phyloP scores from a whole-genome alignment of 1,140 invertebrate genomes.

The Halyomorpha halys region DNA sequence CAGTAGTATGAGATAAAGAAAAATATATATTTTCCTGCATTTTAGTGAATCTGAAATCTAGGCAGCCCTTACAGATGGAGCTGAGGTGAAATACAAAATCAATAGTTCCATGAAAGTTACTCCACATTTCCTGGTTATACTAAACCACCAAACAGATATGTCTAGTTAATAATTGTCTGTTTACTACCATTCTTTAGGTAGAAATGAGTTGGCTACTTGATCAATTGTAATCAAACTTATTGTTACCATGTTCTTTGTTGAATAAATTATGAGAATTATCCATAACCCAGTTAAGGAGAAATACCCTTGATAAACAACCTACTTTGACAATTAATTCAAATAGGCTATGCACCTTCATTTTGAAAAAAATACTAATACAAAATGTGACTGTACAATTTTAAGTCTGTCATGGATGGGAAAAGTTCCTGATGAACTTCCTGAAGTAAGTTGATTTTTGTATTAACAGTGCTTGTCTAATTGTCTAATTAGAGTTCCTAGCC shows the following conservation, averaged over 20 bases:
- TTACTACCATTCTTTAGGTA: not conserved
- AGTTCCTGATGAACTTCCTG: constrained; percentile 85
- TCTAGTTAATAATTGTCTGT: not conserved
- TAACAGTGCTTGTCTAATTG: not conserved
- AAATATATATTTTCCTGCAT: not conserved
- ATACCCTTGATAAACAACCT: not conserved
- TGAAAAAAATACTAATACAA: constrained; percentile 81
- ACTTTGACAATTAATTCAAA: not conserved
- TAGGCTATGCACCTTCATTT: constrained; percentile 76
- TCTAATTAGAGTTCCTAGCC: too few species aligned
- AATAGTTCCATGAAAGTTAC: constrained; percentile 1
- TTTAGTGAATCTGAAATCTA: not conserved
- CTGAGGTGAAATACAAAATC: constrained; percentile 8
- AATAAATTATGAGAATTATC: not conserved
- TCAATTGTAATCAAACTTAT: not conserved
- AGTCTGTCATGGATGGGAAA: constrained; percentile 97
- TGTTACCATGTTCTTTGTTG: not conserved
- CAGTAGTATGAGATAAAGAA: not conserved
- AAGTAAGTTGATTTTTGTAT: constrained; percentile 49
- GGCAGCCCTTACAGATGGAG: not conserved
- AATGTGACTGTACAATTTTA: constrained; percentile 89
- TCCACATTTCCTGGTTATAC: too few species aligned
- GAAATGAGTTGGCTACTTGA: not conserved
- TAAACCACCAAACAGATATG: not conserved
- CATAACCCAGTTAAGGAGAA: not conserved